These are phyloP conservation scores for Poeciliopsis retropinna DNA, from an alignment of 2,113 vertebrate genomes.

Conservation along the genomic window DNA sequence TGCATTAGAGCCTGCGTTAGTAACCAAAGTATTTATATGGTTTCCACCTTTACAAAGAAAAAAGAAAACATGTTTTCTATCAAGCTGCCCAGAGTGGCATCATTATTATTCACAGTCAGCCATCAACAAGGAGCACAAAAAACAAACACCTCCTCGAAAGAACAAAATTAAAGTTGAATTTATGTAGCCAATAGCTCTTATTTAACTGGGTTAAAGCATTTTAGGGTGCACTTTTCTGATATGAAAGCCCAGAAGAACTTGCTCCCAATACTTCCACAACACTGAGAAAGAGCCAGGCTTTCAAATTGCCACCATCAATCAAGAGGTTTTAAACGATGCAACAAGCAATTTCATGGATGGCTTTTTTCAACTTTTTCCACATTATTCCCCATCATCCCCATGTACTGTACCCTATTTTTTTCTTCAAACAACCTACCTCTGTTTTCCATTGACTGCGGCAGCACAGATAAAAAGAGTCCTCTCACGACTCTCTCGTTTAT, in stretches of 20 bases:
- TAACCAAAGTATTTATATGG: background rate
- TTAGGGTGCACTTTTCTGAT: slow-evolving; percentile 41
- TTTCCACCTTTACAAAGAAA: slow-evolving; percentile 1
- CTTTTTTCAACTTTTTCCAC: slow-evolving; percentile 66
- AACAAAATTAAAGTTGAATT: slow-evolving; percentile 11
- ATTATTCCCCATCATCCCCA: slow-evolving; percentile 62
- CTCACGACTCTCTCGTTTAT: slow-evolving; percentile 30
- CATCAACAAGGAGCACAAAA: slow-evolving; percentile 23
- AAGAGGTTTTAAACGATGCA: slow-evolving; percentile 71
- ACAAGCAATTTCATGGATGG: slow-evolving; percentile 72
- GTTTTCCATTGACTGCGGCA: slow-evolving; percentile 33
- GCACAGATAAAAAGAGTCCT: slow-evolving; percentile 37
- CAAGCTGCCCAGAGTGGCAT: background rate
- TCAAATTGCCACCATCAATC: slow-evolving; percentile 80
- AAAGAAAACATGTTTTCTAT: background rate
- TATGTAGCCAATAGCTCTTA: slow-evolving; percentile 46
- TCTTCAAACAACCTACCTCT: background rate
- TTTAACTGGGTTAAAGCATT: slow-evolving; percentile 52
- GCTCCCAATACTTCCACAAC: slow-evolving; percentile 59
- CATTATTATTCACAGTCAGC: slow-evolving; percentile 1
- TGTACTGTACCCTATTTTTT: slow-evolving; percentile 30
- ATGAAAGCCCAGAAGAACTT: slow-evolving; percentile 42
- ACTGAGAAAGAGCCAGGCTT: slow-evolving; percentile 66
- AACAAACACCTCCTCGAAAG: background rate
- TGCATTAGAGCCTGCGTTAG: too few species aligned